A percentile compares a stretch with the other conserved stretches of the same genome.
phyloP scores from a whole-genome alignment of 2,113 vertebrate genomes.

The Perca flavescens region DNA sequence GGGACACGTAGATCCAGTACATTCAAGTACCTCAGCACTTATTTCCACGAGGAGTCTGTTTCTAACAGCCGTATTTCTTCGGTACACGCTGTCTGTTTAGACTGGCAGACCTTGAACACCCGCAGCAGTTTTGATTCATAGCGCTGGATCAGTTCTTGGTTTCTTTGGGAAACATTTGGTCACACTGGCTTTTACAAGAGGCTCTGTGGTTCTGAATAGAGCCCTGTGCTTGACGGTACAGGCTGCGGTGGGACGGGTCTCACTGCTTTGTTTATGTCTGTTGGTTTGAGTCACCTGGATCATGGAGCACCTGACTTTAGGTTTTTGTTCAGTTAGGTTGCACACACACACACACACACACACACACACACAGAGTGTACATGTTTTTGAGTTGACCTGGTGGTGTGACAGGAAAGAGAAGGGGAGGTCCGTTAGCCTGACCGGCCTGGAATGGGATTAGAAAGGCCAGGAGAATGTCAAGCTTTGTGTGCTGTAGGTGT shows the following conservation, averaged over 20 bases:
- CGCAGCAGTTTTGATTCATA: neutral
- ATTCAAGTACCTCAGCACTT: neutral
- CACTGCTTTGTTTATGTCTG: slow-evolving; percentile 37
- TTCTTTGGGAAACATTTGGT: slow-evolving; percentile 52
- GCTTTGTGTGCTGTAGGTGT: slow-evolving; percentile 63
- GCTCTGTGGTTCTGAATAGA: neutral
- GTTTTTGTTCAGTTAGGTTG: slow-evolving; percentile 53
- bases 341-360: slow-evolving; percentile 2
- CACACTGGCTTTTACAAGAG: slow-evolving; percentile 45
- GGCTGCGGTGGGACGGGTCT: neutral
- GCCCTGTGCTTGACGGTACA: slow-evolving; percentile 15
- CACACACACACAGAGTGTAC: slow-evolving; percentile 2
- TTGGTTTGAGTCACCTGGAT: slow-evolving; percentile 43
- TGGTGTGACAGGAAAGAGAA: slow-evolving; percentile 76
- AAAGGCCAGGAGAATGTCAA: slow-evolving; percentile 79
- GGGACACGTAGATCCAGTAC: neutral
- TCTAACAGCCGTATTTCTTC: slow-evolving; percentile 6
- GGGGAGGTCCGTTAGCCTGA: slow-evolving; percentile 59
- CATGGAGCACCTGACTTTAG: slow-evolving; percentile 37
- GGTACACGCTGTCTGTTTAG: slow-evolving; percentile 40
- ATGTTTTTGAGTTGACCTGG: slow-evolving; percentile 52
- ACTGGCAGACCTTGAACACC: slow-evolving; percentile 34
- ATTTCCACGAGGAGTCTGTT: slow-evolving; percentile 42
- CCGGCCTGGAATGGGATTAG: slow-evolving; percentile 58
- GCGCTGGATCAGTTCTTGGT: slow-evolving; percentile 8